A percentile compares a stretch with the other conserved stretches of the same genome.
Evolutionary conservation across 2,888 invertebrate genomes (phyloP).

Genomic region (Trichopria drosophilae): DNA sequence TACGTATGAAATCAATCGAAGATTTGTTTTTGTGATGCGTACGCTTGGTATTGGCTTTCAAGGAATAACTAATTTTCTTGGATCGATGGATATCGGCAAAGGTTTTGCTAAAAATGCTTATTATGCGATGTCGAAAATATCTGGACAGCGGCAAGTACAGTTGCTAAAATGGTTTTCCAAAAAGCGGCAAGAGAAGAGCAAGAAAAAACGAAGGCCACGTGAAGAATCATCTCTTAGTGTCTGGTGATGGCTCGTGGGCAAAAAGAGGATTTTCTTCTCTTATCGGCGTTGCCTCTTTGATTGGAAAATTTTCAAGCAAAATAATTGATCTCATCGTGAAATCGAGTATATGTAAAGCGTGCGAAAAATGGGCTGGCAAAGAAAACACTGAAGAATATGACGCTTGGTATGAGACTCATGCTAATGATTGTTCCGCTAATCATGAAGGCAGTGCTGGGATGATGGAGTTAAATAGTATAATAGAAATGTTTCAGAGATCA

Average conservation of each 20-base stretch:
- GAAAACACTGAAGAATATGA: conserved; percentile 24
- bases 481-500: conserved; percentile 10
- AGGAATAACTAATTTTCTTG: conserved; percentile 5
- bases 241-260: not conserved
- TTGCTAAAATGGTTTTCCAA: conserved; percentile 3
- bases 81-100: conserved; percentile 13
- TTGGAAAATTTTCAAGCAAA: conserved; percentile 10
- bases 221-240: conserved; percentile 2
- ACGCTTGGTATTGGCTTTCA: too few species aligned
- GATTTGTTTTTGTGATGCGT: too few species aligned
- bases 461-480: conserved; percentile 30
- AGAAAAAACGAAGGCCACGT: conserved; percentile 4
- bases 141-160: conserved; percentile 13
- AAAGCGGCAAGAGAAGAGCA: not conserved
- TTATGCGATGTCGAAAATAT: conserved; percentile 13
- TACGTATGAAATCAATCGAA: too few species aligned
- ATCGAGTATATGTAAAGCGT: too few species aligned
- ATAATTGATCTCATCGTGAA: conserved; percentile 7
- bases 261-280: too few species aligned
- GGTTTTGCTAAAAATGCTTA: conserved; percentile 4
- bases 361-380: too few species aligned
- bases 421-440: conserved; percentile 25
- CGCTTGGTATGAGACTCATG: conserved; percentile 25
- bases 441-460: conserved; percentile 30
- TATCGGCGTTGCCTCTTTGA: not conserved